These are phyloP conservation scores for Idaea aversata DNA, from an alignment of 2,888 invertebrate species.

Conservation along the genomic window DNA sequence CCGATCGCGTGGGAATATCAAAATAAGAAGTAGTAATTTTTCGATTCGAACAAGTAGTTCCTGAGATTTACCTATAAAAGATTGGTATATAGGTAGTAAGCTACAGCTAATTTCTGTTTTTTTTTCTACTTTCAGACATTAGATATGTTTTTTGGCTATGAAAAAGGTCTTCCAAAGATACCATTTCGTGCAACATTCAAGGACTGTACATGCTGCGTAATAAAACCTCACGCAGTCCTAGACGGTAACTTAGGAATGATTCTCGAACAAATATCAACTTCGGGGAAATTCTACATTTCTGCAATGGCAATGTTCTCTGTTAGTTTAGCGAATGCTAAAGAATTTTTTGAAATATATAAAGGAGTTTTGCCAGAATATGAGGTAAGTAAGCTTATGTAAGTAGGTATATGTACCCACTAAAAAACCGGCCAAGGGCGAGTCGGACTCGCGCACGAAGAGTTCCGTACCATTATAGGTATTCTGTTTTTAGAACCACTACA, in stretches of 20 bases:
- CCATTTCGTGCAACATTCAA: conserved; percentile 78
- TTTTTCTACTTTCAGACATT: conserved; percentile 46
- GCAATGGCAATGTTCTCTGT: conserved; percentile 90
- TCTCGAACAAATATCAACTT: conserved; percentile 84
- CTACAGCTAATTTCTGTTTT: background rate
- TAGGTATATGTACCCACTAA: no score
- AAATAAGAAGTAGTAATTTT: no score
- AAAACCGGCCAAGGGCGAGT: no score
- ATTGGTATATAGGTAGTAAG: background rate
- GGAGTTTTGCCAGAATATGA: conserved; percentile 89
- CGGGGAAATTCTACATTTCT: conserved; percentile 85
- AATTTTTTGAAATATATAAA: conserved; percentile 95
- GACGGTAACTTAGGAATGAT: conserved; percentile 88
- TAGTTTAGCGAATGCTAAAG: conserved; percentile 88
- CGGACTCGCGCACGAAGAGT: no score
- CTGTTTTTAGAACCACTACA: no score
- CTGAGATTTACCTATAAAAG: no score
- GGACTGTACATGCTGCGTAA: conserved; percentile 88
- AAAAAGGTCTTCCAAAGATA: conserved; percentile 50
- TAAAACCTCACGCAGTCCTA: conserved; percentile 93
- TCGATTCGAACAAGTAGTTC: no score
- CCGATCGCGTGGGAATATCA: no score
- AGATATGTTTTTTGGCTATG: conserved; percentile 60
- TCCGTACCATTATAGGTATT: no score
- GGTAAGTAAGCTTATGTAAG: no score